These are phyloP conservation scores for Cyrtonyx montezumae DNA, from an alignment of 2,113 vertebrate species.

Conservation along the genomic window DNA sequence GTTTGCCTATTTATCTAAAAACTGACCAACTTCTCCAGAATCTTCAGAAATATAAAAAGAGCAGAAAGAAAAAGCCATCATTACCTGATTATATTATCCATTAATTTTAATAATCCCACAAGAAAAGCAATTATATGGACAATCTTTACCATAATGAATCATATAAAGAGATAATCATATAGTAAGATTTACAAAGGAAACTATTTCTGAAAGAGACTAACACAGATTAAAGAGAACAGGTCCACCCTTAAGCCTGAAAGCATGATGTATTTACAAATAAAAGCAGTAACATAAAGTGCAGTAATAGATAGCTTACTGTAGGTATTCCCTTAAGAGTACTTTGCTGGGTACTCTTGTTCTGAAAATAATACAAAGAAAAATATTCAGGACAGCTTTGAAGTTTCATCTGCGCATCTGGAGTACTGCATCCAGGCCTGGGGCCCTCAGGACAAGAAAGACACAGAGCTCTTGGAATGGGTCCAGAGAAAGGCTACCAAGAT, in stretches of 20 bases:
- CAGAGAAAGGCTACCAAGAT: no score
- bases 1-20: neutral
- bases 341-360: neutral
- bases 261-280: fast-evolving
- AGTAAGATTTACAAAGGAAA: neutral
- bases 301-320: neutral
- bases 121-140: neutral
- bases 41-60: neutral
- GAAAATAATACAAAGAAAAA: neutral
- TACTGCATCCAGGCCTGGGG: no score
- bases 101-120: neutral
- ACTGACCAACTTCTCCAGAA: neutral
- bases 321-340: neutral
- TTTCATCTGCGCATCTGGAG: neutral
- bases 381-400: neutral
- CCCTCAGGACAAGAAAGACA: no score
- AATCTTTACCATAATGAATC: neutral
- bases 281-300: neutral
- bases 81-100: neutral
- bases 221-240: neutral
- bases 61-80: neutral
- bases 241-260: neutral
- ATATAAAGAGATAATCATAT: neutral
- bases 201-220: neutral
- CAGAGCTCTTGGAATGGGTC: no score